Evolutionary conservation across 1,140 invertebrate genomes (phyloP), one percentile per base, ranked within the genome.

Genomic region (Agrilus planipennis): DNA sequence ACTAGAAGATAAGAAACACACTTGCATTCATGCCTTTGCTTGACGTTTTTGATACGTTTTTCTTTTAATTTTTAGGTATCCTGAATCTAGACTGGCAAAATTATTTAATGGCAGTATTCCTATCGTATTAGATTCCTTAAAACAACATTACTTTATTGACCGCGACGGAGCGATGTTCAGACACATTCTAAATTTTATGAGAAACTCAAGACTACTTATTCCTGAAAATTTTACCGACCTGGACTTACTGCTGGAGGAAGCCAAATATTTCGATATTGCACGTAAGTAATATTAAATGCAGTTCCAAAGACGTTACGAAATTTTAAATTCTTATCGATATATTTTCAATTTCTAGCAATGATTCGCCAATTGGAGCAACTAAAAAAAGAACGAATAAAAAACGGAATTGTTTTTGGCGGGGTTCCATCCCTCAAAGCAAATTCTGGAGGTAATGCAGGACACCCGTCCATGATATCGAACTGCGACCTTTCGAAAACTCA

Each of bases 61-160:
- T 45, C 45, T 47, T 47, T 44, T 35, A 20, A 21, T 42, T 70
- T 68, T 22, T 72, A 92, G 89, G 63, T 94, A 86, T 64, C 85
- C 90, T 0, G 89, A 95, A 32, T 95, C 91, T 2, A 76, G 81
- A 50, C 70, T 97, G 46, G 89, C 88, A 1, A 84, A 87, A 61
- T 76, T 96, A 55, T 97, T 96, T 67, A 95, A 93, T 57, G 93
- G 92, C n/a, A 83, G 77, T 47, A 92, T 95, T 52, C 92, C 93
- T 1, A 95, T 97, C 47, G 90, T 97, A 2, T 65, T 97, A 53
- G 93, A 97, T 59, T 90, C 86, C 3, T 66, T 97, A 49, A 97
- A 97, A 61, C 93, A 97, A 60, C 93, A 97, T 59, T 97, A 96
- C 63, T 97, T 97, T 70, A 95, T 96, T 49, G 92, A 97, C 67